phyloP scores from a whole-genome alignment of 2,888 invertebrate genomes.

The Dorcus hopei region DNA sequence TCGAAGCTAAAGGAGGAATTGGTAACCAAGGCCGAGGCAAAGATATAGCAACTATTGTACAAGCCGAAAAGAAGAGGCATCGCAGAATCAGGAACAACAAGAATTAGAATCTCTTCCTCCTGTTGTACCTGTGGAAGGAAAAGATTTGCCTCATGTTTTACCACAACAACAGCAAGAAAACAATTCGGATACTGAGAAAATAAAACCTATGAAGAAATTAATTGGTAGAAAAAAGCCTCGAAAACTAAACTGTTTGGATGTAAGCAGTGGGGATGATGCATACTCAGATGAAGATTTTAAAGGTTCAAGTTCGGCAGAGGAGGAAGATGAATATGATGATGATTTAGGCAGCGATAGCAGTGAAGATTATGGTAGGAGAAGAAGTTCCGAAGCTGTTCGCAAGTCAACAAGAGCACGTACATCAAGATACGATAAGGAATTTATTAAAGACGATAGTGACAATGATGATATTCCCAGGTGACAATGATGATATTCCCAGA shows the following conservation, averaged over 20 bases:
- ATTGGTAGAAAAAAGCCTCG: constrained; percentile 62
- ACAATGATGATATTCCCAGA: constrained; percentile 53
- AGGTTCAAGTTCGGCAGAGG: constrained; percentile 61
- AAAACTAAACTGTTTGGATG: constrained; percentile 74
- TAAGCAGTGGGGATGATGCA: constrained; percentile 61
- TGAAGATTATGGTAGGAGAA: constrained; percentile 51
- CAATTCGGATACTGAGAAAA: constrained; percentile 45
- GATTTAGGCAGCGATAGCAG: constrained; percentile 58
- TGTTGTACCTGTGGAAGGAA: constrained; percentile 20
- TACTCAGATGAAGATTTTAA: constrained; percentile 90
- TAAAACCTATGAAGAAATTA: constrained; percentile 35
- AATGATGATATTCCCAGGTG: constrained; percentile 54
- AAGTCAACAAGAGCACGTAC: constrained; percentile 55
- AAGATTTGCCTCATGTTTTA: constrained; percentile 20
- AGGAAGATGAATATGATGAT: constrained; percentile 57
- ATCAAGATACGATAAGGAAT: constrained; percentile 54
- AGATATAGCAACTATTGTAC: constrained; percentile 87
- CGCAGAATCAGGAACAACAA: constrained; percentile 20
- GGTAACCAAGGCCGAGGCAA: constrained; percentile 84
- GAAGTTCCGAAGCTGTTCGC: constrained; percentile 50
- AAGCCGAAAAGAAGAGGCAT: constrained; percentile 60
- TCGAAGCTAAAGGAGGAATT: constrained; percentile 70
- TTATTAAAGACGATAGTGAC: constrained; percentile 53
- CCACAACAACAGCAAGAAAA: constrained; percentile 27
- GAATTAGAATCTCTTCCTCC: constrained; percentile 20